phyloP scores from a whole-genome alignment of 1,140 invertebrate genomes.

The Patella vulgata region DNA sequence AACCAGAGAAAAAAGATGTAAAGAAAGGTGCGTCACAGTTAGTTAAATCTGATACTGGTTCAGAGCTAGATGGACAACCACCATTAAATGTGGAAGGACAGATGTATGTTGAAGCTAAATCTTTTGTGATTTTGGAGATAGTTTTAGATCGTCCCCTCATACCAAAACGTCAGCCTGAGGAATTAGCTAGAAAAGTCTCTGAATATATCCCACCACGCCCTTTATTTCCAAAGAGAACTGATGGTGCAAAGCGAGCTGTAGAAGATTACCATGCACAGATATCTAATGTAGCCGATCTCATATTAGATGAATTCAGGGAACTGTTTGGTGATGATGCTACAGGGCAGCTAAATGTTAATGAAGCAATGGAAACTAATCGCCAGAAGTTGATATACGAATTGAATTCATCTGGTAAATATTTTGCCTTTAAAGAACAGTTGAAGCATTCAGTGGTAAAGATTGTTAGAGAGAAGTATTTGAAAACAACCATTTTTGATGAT shows the following conservation, averaged over 20 bases:
- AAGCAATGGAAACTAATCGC: slow-evolving; percentile 56
- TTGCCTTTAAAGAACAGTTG: slow-evolving; percentile 68
- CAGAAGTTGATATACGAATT: slow-evolving; percentile 65
- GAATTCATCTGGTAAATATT: slow-evolving; percentile 66
- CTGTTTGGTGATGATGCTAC: slow-evolving; percentile 55
- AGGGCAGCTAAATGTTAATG: slow-evolving; percentile 37
- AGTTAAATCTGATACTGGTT: slow-evolving; percentile 49
- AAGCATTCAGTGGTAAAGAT: slow-evolving; percentile 67
- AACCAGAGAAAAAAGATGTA: slow-evolving; percentile 57
- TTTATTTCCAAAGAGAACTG: slow-evolving; percentile 63
- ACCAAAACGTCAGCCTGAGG: slow-evolving; percentile 61
- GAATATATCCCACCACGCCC: slow-evolving; percentile 66
- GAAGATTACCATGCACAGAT: slow-evolving; percentile 65
- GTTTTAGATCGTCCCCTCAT: slow-evolving; percentile 60
- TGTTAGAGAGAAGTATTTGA: slow-evolving; percentile 66
- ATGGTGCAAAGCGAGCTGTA: slow-evolving; percentile 65
- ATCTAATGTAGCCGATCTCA: slow-evolving; percentile 55
- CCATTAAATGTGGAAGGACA: slow-evolving; percentile 63
- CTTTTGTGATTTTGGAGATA: slow-evolving; percentile 65
- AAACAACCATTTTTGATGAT: slow-evolving; percentile 63
- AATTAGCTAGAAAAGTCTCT: slow-evolving; percentile 62
- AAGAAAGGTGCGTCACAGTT: slow-evolving; percentile 59
- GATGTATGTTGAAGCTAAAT: slow-evolving; percentile 62
- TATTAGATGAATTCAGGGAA: slow-evolving; percentile 66
- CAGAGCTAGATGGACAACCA: slow-evolving; percentile 50